Evolutionary conservation across 2,113 vertebrate genomes (phyloP).

Genomic region (Osmerus mordax): DNA sequence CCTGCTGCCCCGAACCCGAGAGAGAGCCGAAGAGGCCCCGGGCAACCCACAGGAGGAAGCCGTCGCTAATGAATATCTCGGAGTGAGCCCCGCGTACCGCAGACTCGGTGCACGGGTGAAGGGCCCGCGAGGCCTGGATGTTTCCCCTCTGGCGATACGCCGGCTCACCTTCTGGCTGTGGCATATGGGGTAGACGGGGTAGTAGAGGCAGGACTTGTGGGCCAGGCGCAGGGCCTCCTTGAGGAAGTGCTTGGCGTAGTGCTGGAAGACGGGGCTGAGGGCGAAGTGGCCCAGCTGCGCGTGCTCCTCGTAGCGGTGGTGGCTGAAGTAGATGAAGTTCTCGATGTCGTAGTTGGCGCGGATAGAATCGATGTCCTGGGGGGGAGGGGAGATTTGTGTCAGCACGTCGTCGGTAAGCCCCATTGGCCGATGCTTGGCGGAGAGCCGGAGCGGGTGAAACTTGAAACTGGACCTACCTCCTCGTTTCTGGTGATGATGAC

Average conservation of each 20-base stretch:
- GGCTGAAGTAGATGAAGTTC: slow-evolving; percentile 84
- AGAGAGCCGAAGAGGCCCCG: background rate
- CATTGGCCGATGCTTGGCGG: background rate
- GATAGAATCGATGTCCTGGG: slow-evolving; percentile 84
- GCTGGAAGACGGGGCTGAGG: slow-evolving; percentile 75
- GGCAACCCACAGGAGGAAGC: background rate
- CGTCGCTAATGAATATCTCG: background rate
- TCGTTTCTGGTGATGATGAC: slow-evolving; percentile 81
- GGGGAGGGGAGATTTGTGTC: background rate
- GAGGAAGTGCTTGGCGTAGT: slow-evolving; percentile 78
- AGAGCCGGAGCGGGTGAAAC: background rate
- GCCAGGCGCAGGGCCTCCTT: slow-evolving; percentile 85
- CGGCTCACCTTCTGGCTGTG: slow-evolving; percentile 71
- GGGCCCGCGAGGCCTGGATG: too few relatives aligned
- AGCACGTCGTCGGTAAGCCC: background rate
- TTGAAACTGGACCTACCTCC: slow-evolving; percentile 72
- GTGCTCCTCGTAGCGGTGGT: slow-evolving; percentile 81
- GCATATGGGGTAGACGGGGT: slow-evolving; percentile 69
- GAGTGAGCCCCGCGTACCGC: background rate
- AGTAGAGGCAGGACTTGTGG: slow-evolving; percentile 84
- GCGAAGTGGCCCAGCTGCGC: slow-evolving; percentile 80
- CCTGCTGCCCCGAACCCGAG: slow-evolving; percentile 43
- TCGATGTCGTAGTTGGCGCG: slow-evolving; percentile 86
- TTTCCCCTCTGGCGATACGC: background rate
- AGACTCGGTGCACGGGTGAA: background rate